Conservation (phyloP, 2,888 invertebrate species). For the Empis livida region DNA sequence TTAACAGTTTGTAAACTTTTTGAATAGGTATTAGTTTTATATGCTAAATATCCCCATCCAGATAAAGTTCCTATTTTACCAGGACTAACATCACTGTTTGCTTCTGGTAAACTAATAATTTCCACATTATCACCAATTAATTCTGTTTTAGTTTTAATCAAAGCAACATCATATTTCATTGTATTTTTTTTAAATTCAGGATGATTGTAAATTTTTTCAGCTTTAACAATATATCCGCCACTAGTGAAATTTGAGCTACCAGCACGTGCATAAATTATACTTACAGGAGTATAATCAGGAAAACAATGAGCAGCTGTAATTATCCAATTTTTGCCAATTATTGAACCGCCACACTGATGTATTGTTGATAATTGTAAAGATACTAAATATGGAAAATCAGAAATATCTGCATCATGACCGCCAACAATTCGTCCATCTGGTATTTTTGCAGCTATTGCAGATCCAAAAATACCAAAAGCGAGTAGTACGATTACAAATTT, state of each 20-base stretch:
- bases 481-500: too few relatives aligned
- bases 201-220: constrained; percentile 2
- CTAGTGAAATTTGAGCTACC: constrained; percentile 6
- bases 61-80: constrained; percentile 8
- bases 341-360: constrained; percentile 28
- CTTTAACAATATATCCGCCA: constrained; percentile 8
- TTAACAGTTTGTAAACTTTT: constrained; percentile 6
- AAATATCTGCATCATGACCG: neutral
- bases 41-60: constrained; percentile 9
- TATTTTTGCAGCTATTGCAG: too few relatives aligned
- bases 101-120: constrained; percentile 2
- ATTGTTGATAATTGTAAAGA: constrained; percentile 19
- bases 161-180: constrained; percentile 9
- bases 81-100: constrained; percentile 1
- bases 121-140: constrained; percentile 8
- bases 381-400: constrained; percentile 25
- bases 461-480: too few relatives aligned
- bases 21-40: constrained; percentile 4
- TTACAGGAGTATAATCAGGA: constrained; percentile 2
- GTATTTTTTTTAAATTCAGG: constrained; percentile 8
- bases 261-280: constrained; percentile 6
- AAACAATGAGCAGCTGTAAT: constrained; percentile 26
- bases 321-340: constrained; percentile 20
- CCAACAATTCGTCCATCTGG: neutral
- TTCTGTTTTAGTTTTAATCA: constrained; percentile 7